These are phyloP conservation scores for Phycodurus eques DNA, from an alignment of 2,113 vertebrate genomes.

Conservation along the genomic window DNA sequence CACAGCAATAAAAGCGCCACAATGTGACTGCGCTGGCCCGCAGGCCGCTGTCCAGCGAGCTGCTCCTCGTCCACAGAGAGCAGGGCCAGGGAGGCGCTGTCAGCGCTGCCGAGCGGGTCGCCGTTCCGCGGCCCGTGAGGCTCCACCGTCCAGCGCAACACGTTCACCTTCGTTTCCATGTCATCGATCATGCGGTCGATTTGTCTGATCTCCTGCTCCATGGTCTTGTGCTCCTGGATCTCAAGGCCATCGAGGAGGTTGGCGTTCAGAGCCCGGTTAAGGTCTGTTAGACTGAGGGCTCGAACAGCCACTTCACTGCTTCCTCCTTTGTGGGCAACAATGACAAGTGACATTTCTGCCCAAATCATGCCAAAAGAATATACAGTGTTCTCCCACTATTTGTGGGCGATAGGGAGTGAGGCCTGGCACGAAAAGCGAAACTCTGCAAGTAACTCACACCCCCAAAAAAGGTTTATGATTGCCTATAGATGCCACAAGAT, in stretches of 20 bases:
- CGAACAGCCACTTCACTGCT: conserved; percentile 63
- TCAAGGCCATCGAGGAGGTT: conserved; percentile 47
- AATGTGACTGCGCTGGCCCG: conserved; percentile 35
- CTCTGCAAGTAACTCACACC: too few species aligned
- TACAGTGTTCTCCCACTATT: neutral
- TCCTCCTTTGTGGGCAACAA: conserved; percentile 41
- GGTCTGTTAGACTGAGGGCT: conserved; percentile 63
- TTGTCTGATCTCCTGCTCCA: conserved; percentile 66
- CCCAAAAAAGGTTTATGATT: too few species aligned
- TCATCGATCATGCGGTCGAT: conserved; percentile 66
- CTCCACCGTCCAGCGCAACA: conserved; percentile 70
- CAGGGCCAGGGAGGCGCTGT: conserved; percentile 64
- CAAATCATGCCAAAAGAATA: neutral
- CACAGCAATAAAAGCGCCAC: conserved; percentile 45
- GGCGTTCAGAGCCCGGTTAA: conserved; percentile 40
- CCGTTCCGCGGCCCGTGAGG: conserved; percentile 50
- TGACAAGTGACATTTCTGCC: neutral
- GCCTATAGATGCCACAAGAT: too few species aligned
- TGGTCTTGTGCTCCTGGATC: conserved; percentile 51
- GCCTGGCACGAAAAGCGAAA: too few species aligned
- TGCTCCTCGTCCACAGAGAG: conserved; percentile 63
- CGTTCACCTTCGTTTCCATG: conserved; percentile 74
- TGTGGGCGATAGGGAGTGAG: too few species aligned
- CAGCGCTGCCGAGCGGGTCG: conserved; percentile 62
- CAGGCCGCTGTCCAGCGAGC: conserved; percentile 16